Conservation (phyloP, 2,888 invertebrate species). For the Dione vanillae region DNA sequence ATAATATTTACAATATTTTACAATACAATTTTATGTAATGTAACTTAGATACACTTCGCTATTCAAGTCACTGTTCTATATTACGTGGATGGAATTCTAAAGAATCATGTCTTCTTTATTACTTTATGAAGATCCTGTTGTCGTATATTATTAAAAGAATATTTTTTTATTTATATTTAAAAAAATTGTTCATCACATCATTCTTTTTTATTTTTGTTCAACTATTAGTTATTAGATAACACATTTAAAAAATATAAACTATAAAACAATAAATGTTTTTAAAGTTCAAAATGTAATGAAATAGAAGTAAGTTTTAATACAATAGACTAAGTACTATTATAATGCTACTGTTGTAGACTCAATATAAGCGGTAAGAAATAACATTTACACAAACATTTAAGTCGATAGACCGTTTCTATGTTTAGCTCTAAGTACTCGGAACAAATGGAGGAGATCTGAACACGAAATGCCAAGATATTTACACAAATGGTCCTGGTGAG, state of each 20-base stretch:
- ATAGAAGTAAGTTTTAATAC: not conserved
- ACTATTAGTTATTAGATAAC: too few relatives aligned
- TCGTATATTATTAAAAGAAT: not conserved
- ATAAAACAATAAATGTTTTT: not conserved
- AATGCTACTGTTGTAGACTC: conserved; percentile 15
- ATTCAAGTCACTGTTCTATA: conserved; percentile 16
- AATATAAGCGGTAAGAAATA: conserved; percentile 11
- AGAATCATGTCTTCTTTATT: conserved; percentile 19
- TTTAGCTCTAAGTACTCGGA: conserved; percentile 35
- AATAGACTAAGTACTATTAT: not conserved
- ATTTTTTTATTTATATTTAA: not conserved
- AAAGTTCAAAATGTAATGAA: conserved; percentile 4
- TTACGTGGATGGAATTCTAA: conserved; percentile 25
- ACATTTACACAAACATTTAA: conserved; percentile 31
- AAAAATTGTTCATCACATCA: too few relatives aligned
- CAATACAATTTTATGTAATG: not conserved
- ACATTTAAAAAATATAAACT: not conserved
- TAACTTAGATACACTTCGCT: conserved; percentile 1
- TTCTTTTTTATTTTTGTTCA: too few relatives aligned
- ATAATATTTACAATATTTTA: not conserved
- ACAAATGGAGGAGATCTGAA: conserved; percentile 30
- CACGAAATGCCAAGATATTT: conserved; percentile 41
- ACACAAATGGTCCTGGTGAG: conserved; percentile 14
- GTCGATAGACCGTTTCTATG: conserved; percentile 16
- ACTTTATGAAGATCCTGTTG: conserved; percentile 17